Evolutionary conservation across 2,888 invertebrate species (phyloP).

Genomic region (Platerodrilus igneus): DNA sequence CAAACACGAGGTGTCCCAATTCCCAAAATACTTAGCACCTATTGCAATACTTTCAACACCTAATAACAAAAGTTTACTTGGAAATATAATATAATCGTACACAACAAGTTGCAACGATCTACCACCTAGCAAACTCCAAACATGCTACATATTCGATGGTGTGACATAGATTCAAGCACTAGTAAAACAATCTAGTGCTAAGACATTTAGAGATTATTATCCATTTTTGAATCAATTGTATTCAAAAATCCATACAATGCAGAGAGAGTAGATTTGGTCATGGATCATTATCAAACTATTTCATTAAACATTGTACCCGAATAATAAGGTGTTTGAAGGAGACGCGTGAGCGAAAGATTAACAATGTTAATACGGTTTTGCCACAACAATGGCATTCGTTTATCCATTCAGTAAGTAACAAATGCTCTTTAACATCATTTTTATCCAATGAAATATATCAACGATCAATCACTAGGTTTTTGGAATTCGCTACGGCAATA

Average conservation of each 20-base stretch:
- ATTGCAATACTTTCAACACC: constrained; percentile 2
- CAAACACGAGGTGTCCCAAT: constrained; percentile 4
- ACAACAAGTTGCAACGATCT: not conserved
- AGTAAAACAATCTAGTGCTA: constrained; percentile 11
- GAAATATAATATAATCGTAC: constrained; percentile 3
- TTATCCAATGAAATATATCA: too few relatives aligned
- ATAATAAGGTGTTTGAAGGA: not conserved
- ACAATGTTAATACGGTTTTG: constrained; percentile 7
- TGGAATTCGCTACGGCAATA: constrained; percentile 11
- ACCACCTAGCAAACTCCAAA: not conserved
- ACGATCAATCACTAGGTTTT: too few relatives aligned
- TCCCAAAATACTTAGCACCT: constrained; percentile 1
- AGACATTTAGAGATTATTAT: constrained; percentile 13
- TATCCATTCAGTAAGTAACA: constrained; percentile 21
- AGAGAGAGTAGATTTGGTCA: constrained; percentile 12
- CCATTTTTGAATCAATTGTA: constrained; percentile 7
- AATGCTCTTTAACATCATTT: constrained; percentile 19
- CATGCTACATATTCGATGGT: constrained; percentile 7
- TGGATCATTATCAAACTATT: constrained; percentile 12
- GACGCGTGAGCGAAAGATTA: constrained; percentile 7
- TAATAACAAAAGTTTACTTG: constrained; percentile 1
- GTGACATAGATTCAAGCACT: constrained; percentile 12
- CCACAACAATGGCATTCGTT: constrained; percentile 24
- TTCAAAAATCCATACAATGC: constrained; percentile 8
- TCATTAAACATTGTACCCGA: constrained; percentile 12